Evolutionary conservation across 2,888 invertebrate genomes (phyloP).

Genomic region (Synergus umbraculus): DNA sequence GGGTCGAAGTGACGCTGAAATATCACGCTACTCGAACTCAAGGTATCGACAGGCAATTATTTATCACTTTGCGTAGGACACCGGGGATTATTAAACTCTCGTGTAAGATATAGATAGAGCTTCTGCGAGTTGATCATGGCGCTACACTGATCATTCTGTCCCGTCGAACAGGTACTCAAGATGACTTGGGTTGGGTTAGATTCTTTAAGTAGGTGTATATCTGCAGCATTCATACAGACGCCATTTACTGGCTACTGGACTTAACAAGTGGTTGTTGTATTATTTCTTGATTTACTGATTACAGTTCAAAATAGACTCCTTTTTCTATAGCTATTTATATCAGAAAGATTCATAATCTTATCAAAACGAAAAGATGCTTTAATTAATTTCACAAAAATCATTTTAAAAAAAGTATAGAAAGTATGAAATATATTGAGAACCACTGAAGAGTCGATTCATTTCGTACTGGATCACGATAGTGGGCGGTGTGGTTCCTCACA

Average conservation of each 20-base stretch:
- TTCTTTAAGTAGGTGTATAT: constrained; percentile 3
- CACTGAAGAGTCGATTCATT: not conserved
- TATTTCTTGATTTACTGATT: not conserved
- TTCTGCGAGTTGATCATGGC: constrained; percentile 3
- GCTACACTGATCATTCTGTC: not conserved
- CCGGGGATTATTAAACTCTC: constrained; percentile 3
- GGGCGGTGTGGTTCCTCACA: constrained; percentile 8
- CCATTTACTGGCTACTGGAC: not conserved
- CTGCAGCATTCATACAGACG: not conserved
- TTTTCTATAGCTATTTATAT: not conserved
- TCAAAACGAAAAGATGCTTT: not conserved
- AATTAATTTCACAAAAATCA: not conserved
- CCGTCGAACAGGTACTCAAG: not conserved
- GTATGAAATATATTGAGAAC: not conserved
- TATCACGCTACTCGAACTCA: constrained; percentile 21
- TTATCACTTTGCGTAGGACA: constrained; percentile 35
- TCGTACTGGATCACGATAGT: constrained; percentile 4
- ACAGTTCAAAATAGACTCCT: not conserved
- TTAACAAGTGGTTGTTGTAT: not conserved
- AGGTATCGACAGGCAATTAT: constrained; percentile 31
- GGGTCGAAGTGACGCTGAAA: constrained; percentile 22
- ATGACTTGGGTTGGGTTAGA: not conserved
- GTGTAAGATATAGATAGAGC: constrained; percentile 3
- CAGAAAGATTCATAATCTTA: not conserved
- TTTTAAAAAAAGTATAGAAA: no score